Base-by-base conservation (phyloP, 2,888 invertebrate genomes). In the Neoaliturus tenellus region DNA sequence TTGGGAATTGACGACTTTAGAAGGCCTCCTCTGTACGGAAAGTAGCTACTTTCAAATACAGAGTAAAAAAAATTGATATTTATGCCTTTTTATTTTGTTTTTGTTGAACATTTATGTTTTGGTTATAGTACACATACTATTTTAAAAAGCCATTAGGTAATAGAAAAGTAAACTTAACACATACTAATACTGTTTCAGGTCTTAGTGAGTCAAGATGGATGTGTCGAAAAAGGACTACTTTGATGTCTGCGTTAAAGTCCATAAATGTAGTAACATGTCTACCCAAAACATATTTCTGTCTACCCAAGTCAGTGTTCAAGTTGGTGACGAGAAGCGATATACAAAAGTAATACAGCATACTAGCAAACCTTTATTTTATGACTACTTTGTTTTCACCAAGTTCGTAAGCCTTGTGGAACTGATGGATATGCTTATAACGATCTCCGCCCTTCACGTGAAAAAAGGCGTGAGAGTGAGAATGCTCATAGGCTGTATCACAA, bases 301-400 rank as follows among this genome's bases (percentile, higher is more conserved):
- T 33, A 35, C 82, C 20, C 55, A 31, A 10, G 82, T 73, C 6
- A 23, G 39, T 12, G 35, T 82, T 73, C 35, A 82, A 33, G 73
- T 82, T 14, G 82, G 55, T 31, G 73, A 51, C 14, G 39, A 73
- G 39, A 51, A 82, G 39, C 73, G 73, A 28, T 23, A 25, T 6
- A 71, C 71, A 31, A 71, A 51, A 71, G 55, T 73, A 14, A n/a
- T 55, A n/a, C 35, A 51, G 44, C 12, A 51, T 25, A 71, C 82
- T 0, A 69, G 73, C 35, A 41, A 69, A n/a, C 82, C 82, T 14
- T 82, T 51, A 25, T 82, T 55, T 55, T 35, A 82, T 71, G 82
- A 82, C 23, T 71, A 71, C 17, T 71, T 71, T 71, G 71, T 71
- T 10, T 71, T 71, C 20, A 41, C 35, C 35, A n/a, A 39, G 17